Percentiles rank a stretch among this genome's conserved stretches.
These are phyloP conservation scores for Ephestia elutella DNA, from an alignment of 1,140 invertebrate species.

Conservation along the genomic window DNA sequence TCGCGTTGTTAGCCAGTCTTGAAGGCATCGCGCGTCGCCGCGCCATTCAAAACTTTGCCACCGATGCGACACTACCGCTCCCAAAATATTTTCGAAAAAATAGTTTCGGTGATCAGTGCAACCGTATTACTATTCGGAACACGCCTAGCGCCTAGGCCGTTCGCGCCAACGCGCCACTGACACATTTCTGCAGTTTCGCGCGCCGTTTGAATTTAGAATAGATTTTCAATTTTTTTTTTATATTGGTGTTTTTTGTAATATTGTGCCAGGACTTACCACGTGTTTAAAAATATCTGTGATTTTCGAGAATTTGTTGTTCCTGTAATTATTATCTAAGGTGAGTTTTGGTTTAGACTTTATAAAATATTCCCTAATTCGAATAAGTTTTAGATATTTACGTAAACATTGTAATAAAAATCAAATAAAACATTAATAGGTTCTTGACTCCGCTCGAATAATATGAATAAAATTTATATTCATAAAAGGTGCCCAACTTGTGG, in stretches of 20 bases:
- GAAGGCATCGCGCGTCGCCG: conserved; percentile 45
- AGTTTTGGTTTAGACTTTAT: conserved; percentile 20
- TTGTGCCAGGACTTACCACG: conserved; percentile 36
- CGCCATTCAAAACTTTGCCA: conserved; percentile 51
- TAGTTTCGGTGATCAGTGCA: conserved; percentile 35
- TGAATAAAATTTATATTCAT: neutral
- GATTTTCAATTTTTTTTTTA: conserved; percentile 53
- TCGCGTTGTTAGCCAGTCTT: conserved; percentile 55
- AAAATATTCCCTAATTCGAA: neutral
- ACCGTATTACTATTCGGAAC: conserved; percentile 45
- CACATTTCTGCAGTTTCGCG: conserved; percentile 66
- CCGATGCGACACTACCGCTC: conserved; percentile 41
- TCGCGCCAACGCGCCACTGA: conserved; percentile 64
- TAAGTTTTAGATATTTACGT: neutral
- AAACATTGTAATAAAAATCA: neutral
- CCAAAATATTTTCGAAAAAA: conserved; percentile 55
- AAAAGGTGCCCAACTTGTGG: neutral
- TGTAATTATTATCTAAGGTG: conserved; percentile 35
- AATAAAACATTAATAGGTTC: neutral
- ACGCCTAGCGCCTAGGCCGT: conserved; percentile 60
- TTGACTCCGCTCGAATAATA: neutral
- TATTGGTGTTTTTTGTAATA: conserved; percentile 46
- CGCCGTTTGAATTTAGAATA: conserved; percentile 69
- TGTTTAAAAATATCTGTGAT: conserved; percentile 30
- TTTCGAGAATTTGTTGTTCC: conserved; percentile 23